Base-by-base conservation (phyloP, 2,113 vertebrate genomes). In the Spea multiplicata region DNA sequence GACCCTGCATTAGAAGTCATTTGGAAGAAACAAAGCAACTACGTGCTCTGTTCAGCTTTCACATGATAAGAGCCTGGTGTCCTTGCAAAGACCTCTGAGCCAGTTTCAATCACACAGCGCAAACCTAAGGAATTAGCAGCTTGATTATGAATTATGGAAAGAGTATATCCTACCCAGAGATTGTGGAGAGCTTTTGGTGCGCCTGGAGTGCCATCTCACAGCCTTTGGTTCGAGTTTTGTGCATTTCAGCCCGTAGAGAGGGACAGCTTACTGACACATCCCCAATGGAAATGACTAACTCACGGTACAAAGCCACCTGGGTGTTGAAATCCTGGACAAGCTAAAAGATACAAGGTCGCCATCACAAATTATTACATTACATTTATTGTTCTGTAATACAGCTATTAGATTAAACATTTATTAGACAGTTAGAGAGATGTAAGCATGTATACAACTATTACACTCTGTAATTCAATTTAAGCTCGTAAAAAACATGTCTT, bases 251-350 rank as follows among this genome's bases (percentile, higher is more conserved):
- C 30, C 95, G 92, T 49, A 98, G 89, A 65, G 95, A 92, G 0
- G 93, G 95, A 84, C 94, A 96, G 82, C 94, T 96, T 75, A 93
- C 89, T 0, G 96, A 94, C 85, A 97, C 91, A 71, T 99, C 97
- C 57, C 97, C 97, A 61, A 98, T 96, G 76, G 96, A 99, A 91
- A 99, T 99, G 52, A 99, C 97, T 88, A 98, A 86, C 76, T 99
- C 97, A 76, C 97, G 95, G 82, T 95, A 99, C 14, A 97, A 91
- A 85, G 97, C 97, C 90, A 99, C 97, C 83, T 98, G 95, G 4
- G 96, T 98, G 84, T 99, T 98, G 91, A 99, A 98, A 81, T 99
- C 97, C 88, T 98, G 96, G 83, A 99, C 97, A 84, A 98, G 95
- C 97, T 98, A 90, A 75, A 89, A 87, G 78, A 87, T 85, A 82